A percentile compares a stretch with the other conserved stretches of the same genome.
Evolutionary conservation across 2,113 vertebrate genomes (phyloP).

Genomic region (Brachirus orientalis): DNA sequence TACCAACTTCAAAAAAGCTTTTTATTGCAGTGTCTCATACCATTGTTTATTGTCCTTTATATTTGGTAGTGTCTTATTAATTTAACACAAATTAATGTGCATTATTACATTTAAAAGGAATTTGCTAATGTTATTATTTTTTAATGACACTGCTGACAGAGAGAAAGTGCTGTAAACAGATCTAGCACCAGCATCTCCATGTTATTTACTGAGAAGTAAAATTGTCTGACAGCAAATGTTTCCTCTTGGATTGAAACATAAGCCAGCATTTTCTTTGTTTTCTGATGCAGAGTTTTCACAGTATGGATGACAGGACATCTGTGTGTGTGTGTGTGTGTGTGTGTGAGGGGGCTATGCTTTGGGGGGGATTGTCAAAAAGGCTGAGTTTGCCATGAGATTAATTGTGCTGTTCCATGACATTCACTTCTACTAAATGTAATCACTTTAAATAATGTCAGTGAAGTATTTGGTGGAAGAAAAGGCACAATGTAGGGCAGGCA

Average conservation of each 20-base stretch:
- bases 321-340: background rate
- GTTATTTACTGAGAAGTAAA: constrained; percentile 39
- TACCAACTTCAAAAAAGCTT: no score
- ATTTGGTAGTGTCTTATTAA: no score
- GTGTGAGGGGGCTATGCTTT: constrained; percentile 52
- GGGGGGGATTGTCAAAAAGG: constrained; percentile 71
- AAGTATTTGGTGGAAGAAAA: constrained; percentile 76
- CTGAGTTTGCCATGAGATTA: constrained; percentile 74
- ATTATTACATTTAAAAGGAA: background rate
- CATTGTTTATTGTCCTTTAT: no score
- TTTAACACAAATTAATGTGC: background rate
- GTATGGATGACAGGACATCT: constrained; percentile 54
- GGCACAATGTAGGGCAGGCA: constrained; percentile 78
- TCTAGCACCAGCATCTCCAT: background rate
- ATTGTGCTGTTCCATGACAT: constrained; percentile 70
- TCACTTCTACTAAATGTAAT: constrained; percentile 79
- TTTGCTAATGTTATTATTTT: background rate
- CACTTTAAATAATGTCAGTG: constrained; percentile 81
- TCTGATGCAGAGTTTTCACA: constrained; percentile 29
- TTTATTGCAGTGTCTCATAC: no score
- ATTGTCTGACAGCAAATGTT: constrained; percentile 55
- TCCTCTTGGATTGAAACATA: constrained; percentile 71
- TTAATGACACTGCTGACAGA: constrained; percentile 3
- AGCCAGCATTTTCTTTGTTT: constrained; percentile 67
- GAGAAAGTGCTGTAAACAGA: constrained; percentile 15